Evolutionary conservation across 2,113 vertebrate species (phyloP), one percentile per base, ranked within the genome.

Genomic region (Oncorhynchus tshawytscha): DNA sequence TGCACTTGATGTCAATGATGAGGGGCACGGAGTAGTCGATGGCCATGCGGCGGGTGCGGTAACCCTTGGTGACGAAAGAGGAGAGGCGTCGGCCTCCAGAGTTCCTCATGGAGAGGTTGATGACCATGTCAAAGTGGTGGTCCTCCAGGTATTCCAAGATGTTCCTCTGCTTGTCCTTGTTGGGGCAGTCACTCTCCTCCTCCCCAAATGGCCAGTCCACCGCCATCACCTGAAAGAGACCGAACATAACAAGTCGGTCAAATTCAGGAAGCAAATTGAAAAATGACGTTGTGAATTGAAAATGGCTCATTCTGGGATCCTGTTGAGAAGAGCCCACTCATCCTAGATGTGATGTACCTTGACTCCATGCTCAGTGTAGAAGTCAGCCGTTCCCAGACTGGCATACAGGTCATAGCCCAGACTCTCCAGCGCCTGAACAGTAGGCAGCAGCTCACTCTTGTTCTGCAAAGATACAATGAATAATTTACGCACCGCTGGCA

Each of bases 1-100:
- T 99, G 92, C 98, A 99, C 82, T 99, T 99, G 90, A 99, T 99
- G 71, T 99, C 98, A 0, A 97, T 99, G 90, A 99, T 99, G 87
- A 99, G 96, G 0, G 98, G 98, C 64, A 99, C 98, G 0, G 98
- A 99, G 92, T 96, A 99, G 87, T 99, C 98, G 0, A 99, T 93
- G 0, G 98, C 98, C 94, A 97, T 93, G 39, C 98, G 96, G 1
- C 98, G 94, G 0, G 98, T 98, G 31, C 96, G 92, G 93, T 99
- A 99, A 3, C 98, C 98, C 87, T 97, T 97, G 79, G 97, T 99
- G 86, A 99, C 96, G 0, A 99, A 99, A 67, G 98, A 99, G 48
- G 98, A 99, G 54, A 99, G 94, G 0, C 97, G 91, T 5, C 97
- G 95, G 0, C 98, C 96, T 0, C 98, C 97, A 0, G 96, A 95